phyloP scores from a whole-genome alignment of 1,140 invertebrate genomes.

The Drosophila trapezifrons region DNA sequence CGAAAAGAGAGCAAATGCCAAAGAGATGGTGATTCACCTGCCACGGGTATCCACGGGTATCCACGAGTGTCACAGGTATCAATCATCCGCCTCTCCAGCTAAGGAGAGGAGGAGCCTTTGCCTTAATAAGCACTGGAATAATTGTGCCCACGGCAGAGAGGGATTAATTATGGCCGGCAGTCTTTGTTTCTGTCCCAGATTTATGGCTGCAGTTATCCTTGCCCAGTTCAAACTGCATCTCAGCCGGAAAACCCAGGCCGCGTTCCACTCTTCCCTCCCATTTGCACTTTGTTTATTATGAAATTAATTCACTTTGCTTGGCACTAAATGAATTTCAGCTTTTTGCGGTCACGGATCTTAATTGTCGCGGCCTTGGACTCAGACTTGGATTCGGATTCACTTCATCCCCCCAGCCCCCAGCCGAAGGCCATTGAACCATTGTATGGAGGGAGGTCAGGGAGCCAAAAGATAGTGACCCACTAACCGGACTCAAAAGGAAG shows the following conservation, averaged over 20 bases:
- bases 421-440: conserved; percentile 5
- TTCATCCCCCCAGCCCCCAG: not conserved
- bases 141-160: not conserved
- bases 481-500: not conserved
- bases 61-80: not conserved
- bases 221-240: conserved; percentile 32
- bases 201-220: conserved; percentile 21
- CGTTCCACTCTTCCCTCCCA: not conserved
- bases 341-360: conserved; percentile 51
- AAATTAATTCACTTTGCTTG: conserved; percentile 50
- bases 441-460: conserved; percentile 2
- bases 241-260: conserved; percentile 13
- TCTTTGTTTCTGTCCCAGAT: conserved; percentile 11
- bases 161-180: conserved; percentile 1
- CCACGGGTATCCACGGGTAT: not conserved
- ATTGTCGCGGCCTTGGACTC: conserved; percentile 41
- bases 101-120: too few relatives aligned
- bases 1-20: conserved; percentile 23
- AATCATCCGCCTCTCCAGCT: not conserved
- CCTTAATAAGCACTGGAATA: not conserved
- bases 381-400: conserved; percentile 1
- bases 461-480: conserved; percentile 9
- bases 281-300: conserved; percentile 42
- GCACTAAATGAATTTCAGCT: conserved; percentile 50
- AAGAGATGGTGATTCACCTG: conserved; percentile 26